phyloP scores from a whole-genome alignment of 1,140 invertebrate species.

The Stenopsyche tienmushanensis region DNA sequence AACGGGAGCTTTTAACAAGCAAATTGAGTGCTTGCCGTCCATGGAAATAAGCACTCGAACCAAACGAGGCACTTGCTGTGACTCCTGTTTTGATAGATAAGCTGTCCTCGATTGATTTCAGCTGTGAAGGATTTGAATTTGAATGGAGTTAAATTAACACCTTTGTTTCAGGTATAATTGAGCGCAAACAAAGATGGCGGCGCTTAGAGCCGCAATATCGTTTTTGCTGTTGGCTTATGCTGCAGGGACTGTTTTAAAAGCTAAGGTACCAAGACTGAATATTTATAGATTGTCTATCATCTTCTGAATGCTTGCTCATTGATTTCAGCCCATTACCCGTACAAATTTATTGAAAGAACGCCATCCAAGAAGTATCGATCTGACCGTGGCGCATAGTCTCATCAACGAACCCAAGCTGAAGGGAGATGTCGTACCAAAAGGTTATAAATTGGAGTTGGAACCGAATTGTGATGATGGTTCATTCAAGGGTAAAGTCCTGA shows the following conservation, averaged over 20 bases:
- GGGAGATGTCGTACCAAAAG: conserved; percentile 58
- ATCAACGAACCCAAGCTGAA: conserved; percentile 60
- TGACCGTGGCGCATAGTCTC: conserved; percentile 59
- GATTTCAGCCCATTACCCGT: conserved; percentile 15
- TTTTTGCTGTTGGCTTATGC: conserved; percentile 17
- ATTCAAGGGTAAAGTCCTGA: conserved; percentile 62
- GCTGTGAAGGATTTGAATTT: too few species aligned
- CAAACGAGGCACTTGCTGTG: conserved; percentile 6
- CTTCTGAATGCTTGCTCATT: background rate
- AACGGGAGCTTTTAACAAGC: conserved; percentile 17
- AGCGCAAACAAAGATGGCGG: conserved; percentile 31
- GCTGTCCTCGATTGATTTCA: too few species aligned
- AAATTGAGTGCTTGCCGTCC: conserved; percentile 5
- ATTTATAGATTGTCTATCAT: background rate
- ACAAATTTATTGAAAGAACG: conserved; percentile 18
- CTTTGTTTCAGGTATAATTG: conserved; percentile 25
- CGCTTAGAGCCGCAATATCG: conserved; percentile 28
- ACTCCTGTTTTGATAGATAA: too few species aligned
- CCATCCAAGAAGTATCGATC: conserved; percentile 58
- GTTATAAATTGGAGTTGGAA: conserved; percentile 63
- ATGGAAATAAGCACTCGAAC: background rate
- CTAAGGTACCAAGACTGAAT: conserved; percentile 15
- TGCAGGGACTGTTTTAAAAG: conserved; percentile 31
- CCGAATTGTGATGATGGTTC: conserved; percentile 59
- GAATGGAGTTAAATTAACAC: too few species aligned